A percentile compares a stretch with the other conserved stretches of the same genome.
These are phyloP conservation scores for Trissolcus basalis DNA, from an alignment of 1,140 invertebrate genomes.

Conservation along the genomic window DNA sequence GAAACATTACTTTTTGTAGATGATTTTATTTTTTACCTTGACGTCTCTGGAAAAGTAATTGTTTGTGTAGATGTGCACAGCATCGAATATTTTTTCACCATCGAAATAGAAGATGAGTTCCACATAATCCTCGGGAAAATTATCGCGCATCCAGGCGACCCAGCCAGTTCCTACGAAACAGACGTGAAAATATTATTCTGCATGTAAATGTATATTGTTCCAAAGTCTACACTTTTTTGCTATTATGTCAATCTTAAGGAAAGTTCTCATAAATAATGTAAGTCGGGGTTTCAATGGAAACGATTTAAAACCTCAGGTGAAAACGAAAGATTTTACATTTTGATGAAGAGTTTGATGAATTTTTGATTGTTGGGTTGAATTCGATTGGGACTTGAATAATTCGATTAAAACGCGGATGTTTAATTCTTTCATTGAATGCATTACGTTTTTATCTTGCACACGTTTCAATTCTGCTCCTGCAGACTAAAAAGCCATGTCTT, in stretches of 20 bases:
- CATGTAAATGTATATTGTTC: no score
- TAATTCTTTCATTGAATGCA: no score
- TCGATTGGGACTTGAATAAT: no score
- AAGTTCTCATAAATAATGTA: no score
- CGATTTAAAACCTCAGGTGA: no score
- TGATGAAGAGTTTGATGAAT: no score
- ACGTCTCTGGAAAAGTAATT: slow-evolving; percentile 83
- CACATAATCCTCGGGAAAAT: slow-evolving; percentile 74
- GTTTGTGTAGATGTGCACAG: slow-evolving; percentile 82
- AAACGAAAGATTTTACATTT: no score
- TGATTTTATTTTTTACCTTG: slow-evolving; percentile 73
- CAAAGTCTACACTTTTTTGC: no score
- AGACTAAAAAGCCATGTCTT: background rate
- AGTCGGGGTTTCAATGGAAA: no score
- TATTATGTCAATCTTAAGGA: no score
- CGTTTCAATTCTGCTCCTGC: background rate
- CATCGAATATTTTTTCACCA: slow-evolving; percentile 80
- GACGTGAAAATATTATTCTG: slow-evolving; percentile 32
- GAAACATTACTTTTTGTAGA: background rate
- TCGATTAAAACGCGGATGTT: no score
- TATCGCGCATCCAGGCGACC: slow-evolving; percentile 86
- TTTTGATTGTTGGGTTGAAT: no score
- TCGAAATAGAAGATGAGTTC: slow-evolving; percentile 84
- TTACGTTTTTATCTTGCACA: background rate
- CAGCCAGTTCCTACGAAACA: slow-evolving; percentile 82